These are phyloP conservation scores for Cynopterus brachyotis DNA, from an alignment of 2,113 vertebrate species.

Conservation along the genomic window DNA sequence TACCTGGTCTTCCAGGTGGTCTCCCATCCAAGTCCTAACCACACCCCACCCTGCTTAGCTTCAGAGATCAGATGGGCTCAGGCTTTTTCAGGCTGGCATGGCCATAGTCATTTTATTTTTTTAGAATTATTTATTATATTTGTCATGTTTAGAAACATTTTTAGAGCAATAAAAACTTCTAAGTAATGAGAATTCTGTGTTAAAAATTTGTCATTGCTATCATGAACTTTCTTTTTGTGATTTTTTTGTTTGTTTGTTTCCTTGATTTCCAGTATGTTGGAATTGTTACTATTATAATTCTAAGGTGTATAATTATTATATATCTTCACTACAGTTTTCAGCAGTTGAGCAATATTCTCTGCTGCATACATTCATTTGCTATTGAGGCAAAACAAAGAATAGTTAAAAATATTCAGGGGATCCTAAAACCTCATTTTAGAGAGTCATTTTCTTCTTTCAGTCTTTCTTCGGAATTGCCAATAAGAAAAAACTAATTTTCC, in stretches of 20 bases:
- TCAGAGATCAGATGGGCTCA: too few relatives aligned
- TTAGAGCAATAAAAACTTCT: neutral
- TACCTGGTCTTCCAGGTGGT: too few relatives aligned
- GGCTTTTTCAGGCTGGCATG: too few relatives aligned
- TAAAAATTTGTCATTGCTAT: neutral
- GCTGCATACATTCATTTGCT: neutral
- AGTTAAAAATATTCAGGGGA: neutral
- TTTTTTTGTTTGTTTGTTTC: neutral
- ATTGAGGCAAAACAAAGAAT: neutral
- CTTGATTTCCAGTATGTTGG: neutral
- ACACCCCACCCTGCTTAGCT: too few relatives aligned
- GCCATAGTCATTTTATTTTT: neutral
- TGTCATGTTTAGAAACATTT: neutral
- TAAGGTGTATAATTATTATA: neutral
- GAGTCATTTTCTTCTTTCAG: neutral
- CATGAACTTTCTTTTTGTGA: neutral
- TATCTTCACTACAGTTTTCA: neutral
- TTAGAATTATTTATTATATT: neutral
- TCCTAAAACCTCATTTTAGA: neutral
- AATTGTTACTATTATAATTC: too few relatives aligned
- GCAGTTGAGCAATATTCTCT: neutral
- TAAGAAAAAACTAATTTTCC: neutral
- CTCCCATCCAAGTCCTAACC: too few relatives aligned
- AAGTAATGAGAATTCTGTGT: neutral
- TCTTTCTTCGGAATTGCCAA: conserved; percentile 16